These are phyloP conservation scores for Helarctos malayanus DNA, from an alignment of 2,797 vertebrate species.

Conservation along the genomic window DNA sequence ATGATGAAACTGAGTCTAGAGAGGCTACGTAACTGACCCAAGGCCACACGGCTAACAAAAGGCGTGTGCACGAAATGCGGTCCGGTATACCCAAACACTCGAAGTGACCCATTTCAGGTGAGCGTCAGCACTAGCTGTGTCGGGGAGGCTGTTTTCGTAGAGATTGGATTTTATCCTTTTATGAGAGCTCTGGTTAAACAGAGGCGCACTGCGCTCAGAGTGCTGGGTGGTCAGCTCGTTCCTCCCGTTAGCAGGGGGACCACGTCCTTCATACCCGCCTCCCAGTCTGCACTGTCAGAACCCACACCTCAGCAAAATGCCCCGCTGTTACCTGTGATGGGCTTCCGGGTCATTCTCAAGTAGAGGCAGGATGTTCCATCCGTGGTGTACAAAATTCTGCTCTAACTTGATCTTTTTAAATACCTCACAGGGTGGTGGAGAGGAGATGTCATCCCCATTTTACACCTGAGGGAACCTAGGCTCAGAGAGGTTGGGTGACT, in stretches of 20 bases:
- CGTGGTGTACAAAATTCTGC: neutral
- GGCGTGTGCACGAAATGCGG: neutral
- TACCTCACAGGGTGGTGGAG: neutral
- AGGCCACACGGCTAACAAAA: neutral
- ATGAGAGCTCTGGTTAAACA: neutral
- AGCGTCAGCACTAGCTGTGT: neutral
- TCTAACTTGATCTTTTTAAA: neutral
- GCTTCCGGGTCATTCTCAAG: slow-evolving; percentile 41
- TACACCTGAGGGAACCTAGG: neutral
- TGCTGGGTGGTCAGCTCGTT: neutral
- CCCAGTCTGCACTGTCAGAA: neutral
- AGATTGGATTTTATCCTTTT: neutral
- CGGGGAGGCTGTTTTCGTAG: neutral
- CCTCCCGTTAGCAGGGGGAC: neutral
- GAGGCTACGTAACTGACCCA: neutral
- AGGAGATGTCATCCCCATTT: neutral
- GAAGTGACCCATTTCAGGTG: neutral
- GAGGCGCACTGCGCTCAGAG: neutral
- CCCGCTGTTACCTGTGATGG: neutral
- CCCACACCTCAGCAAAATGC: slow-evolving; percentile 33
- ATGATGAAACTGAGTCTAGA: neutral
- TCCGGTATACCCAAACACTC: neutral
- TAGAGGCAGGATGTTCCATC: neutral
- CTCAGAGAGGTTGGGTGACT: neutral
- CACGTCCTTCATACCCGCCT: neutral